Evolutionary conservation across 1,140 invertebrate species (phyloP), one percentile per base, ranked within the genome.

Genomic region (Hestina assimilis): DNA sequence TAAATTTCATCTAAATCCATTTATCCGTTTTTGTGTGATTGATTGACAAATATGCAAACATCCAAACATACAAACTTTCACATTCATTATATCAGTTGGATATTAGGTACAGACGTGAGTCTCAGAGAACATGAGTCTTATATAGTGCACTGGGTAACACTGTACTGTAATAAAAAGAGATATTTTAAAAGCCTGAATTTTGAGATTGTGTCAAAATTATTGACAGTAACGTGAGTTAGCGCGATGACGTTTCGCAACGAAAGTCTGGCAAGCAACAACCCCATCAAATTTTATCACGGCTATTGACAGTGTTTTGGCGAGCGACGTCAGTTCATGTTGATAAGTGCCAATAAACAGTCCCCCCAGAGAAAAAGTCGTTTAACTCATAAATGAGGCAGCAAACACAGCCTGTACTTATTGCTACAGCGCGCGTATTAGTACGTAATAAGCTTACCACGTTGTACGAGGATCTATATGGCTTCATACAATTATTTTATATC

Each of bases 251-350:
- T 45, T 31, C 51, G 59, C 40, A 15, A 52, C 23, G 54, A 59
- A 58, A 42, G 46, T 42, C 63, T 72, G 66, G 69, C 67, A 62
- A 60, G 60, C 59, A 63, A 56, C 59, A 55, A 45, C 52, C 62
- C 72, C 71, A 80, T 85, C 78, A 85, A 83, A 82, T 84, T 87
- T 87, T 84, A 79, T 87, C 76, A 79, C 69, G 63, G 61, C 68
- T 59, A 79, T 84, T 78, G 81, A 83, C 78, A 84, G 46, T 67
- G 72, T 79, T 83, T 84, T 83, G 78, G 78, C 78, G 64, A 72
- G 47, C 59, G 41, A 55, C 53, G 52, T 69, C 59, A 59, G 48
- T 62, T 59, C 33, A 28, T 60, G 56, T 47, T 48, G 45, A 59
- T 51, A 52, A 60, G 15, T 31, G 28, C 43, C 62, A 60, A 60